A percentile compares a stretch with the other conserved stretches of the same genome.
phyloP scores from a whole-genome alignment of 2,888 invertebrate genomes.

The Nemapogon koenigi region DNA sequence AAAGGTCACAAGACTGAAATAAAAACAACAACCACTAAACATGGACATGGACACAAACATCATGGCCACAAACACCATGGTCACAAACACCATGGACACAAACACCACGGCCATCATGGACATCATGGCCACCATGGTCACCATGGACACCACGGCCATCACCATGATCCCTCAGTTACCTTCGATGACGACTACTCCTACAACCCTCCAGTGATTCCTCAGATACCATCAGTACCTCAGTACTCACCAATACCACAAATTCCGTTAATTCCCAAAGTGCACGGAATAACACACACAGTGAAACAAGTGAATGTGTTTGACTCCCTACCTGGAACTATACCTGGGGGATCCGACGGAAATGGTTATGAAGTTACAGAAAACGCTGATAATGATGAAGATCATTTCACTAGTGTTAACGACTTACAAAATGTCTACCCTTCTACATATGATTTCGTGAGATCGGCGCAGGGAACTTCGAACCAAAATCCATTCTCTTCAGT shows the following conservation, averaged over 20 bases:
- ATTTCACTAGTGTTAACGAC: constrained; percentile 36
- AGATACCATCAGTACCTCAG: constrained; percentile 10
- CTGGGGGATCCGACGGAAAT: constrained; percentile 21
- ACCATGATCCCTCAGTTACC: constrained; percentile 19
- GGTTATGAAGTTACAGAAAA: constrained; percentile 55
- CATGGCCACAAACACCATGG: constrained; percentile 34
- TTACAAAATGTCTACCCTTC: constrained; percentile 39
- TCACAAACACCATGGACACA: constrained; percentile 24
- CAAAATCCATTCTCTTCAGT: constrained; percentile 23
- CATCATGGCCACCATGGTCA: constrained; percentile 25
- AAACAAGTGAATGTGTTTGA: constrained; percentile 52
- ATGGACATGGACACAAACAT: constrained; percentile 21
- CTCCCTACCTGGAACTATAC: constrained; percentile 36
- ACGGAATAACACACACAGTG: constrained; percentile 40
- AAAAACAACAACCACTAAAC: constrained; percentile 9
- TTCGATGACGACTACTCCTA: constrained; percentile 34
- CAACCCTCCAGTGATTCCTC: constrained; percentile 18
- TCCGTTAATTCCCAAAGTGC: constrained; percentile 28
- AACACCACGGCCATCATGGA: constrained; percentile 26
- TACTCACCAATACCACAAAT: constrained; percentile 16
- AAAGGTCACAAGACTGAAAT: constrained; percentile 10
- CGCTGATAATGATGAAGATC: constrained; percentile 41
- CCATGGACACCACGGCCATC: constrained; percentile 18
- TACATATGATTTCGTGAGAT: constrained; percentile 35
- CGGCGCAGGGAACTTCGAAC: constrained; percentile 26